Percentiles rank a stretch among this genome's conserved stretches.
Evolutionary conservation across 64 coral and sea anemone genomes (phyloP).

Genomic region (Pocillopora damicornis): DNA sequence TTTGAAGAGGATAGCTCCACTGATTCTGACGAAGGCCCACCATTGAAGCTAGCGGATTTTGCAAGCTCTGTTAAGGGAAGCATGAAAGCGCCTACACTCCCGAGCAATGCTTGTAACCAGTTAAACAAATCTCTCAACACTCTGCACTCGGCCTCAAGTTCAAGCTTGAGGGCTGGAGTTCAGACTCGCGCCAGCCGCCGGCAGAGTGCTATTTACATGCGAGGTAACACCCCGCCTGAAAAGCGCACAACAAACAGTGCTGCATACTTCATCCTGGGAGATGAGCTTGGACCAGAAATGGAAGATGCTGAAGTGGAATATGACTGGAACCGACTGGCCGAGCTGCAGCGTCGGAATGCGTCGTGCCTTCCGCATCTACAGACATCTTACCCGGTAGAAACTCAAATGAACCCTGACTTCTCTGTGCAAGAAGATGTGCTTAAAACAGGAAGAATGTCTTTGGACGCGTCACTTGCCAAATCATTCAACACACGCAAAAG

Average conservation of each 20-base stretch:
- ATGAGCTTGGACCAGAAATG: slow-evolving; percentile 44
- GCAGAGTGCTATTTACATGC: slow-evolving; percentile 61
- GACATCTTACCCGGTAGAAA: slow-evolving; percentile 64
- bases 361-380: slow-evolving; percentile 52
- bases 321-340: slow-evolving; percentile 60
- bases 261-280: slow-evolving; percentile 50
- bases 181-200: slow-evolving; percentile 52
- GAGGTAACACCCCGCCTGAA: slow-evolving; percentile 38
- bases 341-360: slow-evolving; percentile 55
- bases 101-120: not conserved
- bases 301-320: slow-evolving; percentile 44
- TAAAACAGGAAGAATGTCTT: slow-evolving; percentile 38
- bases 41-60: slow-evolving; percentile 21
- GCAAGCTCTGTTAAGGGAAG: slow-evolving; percentile 1
- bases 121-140: slow-evolving; percentile 23
- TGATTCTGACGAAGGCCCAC: slow-evolving; percentile 16
- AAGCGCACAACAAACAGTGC: slow-evolving; percentile 49
- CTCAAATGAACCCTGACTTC: slow-evolving; percentile 41
- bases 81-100: not conserved
- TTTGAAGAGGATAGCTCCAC: slow-evolving; percentile 30
- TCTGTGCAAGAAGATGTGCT: slow-evolving; percentile 7
- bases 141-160: slow-evolving; percentile 32
- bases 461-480: slow-evolving; percentile 24
- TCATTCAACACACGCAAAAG: slow-evolving; percentile 2
- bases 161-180: slow-evolving; percentile 31